Evolutionary conservation across 2,888 invertebrate species (phyloP).

Genomic region (Timandra comae): DNA sequence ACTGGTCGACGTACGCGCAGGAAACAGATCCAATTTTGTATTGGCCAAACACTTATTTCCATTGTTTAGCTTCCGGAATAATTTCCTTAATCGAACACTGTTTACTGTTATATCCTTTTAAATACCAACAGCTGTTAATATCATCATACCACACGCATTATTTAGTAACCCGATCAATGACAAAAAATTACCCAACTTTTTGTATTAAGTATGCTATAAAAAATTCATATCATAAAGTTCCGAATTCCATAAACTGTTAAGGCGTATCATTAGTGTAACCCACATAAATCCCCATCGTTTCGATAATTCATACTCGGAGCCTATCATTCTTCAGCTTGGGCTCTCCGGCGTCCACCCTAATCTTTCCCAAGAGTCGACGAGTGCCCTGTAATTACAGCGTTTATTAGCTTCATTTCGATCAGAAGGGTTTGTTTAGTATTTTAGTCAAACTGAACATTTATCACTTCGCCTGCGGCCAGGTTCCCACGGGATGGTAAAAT

Average conservation of each 20-base stretch:
- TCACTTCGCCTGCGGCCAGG: constrained; percentile 57
- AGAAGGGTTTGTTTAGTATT: constrained; percentile 53
- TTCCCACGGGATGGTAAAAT: constrained; percentile 69
- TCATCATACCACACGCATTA: too few relatives aligned
- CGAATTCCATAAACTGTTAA: constrained; percentile 25
- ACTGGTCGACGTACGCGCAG: constrained; percentile 33
- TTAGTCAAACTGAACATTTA: constrained; percentile 69
- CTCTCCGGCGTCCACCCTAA: constrained; percentile 31
- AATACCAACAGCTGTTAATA: constrained; percentile 2
- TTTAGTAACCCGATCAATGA: too few relatives aligned
- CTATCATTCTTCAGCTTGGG: constrained; percentile 28
- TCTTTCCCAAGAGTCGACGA: constrained; percentile 35
- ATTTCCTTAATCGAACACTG: constrained; percentile 27
- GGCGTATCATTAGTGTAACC: constrained; percentile 45
- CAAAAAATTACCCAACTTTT: too few relatives aligned
- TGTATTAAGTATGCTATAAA: constrained; percentile 20
- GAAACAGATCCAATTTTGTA: constrained; percentile 38
- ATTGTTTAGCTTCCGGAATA: constrained; percentile 35
- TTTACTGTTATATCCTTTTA: constrained; percentile 10
- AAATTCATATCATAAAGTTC: constrained; percentile 31
- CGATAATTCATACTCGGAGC: constrained; percentile 47
- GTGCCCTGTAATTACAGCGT: constrained; percentile 55
- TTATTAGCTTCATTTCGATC: constrained; percentile 40
- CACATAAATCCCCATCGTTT: constrained; percentile 42
- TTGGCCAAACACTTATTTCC: constrained; percentile 28